Conservation (phyloP, 2,888 invertebrate genomes). For the Calephelis perditalis region DNA sequence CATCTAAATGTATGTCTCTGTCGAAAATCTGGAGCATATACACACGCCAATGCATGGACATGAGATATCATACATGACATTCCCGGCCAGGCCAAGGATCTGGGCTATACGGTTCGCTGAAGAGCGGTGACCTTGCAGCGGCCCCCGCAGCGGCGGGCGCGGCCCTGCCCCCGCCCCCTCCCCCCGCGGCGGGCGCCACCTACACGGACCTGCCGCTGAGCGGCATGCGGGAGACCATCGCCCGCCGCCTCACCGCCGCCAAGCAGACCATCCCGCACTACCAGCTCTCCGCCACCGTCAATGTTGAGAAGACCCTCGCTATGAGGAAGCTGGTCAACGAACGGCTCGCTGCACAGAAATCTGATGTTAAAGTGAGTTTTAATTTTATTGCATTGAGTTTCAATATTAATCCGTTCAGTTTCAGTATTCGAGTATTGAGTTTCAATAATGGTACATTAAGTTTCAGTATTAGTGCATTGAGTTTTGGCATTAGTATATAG, state of each 20-base stretch:
- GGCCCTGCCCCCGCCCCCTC: conserved; percentile 39
- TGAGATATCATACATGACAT: conserved; percentile 12
- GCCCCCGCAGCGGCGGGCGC: conserved; percentile 32
- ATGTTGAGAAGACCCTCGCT: conserved; percentile 88
- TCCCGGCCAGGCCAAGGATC: conserved; percentile 80
- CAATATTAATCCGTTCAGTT: no score
- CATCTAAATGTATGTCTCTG: no score
- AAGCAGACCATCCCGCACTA: conserved; percentile 98
- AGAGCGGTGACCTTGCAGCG: conserved; percentile 84
- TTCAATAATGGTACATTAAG: no score
- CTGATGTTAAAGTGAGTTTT: conserved; percentile 76
- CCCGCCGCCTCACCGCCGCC: conserved; percentile 90
- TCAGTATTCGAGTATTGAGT: no score
- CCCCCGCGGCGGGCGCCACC: conserved; percentile 66
- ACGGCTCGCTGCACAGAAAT: conserved; percentile 84
- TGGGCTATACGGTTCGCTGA: conserved; percentile 90
- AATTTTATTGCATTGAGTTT: no score
- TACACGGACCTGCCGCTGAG: conserved; percentile 90
- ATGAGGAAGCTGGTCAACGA: conserved; percentile 89
- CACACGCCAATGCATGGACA: background rate
- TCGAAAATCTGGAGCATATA: background rate
- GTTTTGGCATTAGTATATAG: no score
- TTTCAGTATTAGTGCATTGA: no score
- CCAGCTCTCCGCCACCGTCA: conserved; percentile 92
- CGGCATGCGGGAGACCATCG: conserved; percentile 91